phyloP scores from a whole-genome alignment of 2,888 invertebrate genomes.

The Brachypalpus laphriformis region DNA sequence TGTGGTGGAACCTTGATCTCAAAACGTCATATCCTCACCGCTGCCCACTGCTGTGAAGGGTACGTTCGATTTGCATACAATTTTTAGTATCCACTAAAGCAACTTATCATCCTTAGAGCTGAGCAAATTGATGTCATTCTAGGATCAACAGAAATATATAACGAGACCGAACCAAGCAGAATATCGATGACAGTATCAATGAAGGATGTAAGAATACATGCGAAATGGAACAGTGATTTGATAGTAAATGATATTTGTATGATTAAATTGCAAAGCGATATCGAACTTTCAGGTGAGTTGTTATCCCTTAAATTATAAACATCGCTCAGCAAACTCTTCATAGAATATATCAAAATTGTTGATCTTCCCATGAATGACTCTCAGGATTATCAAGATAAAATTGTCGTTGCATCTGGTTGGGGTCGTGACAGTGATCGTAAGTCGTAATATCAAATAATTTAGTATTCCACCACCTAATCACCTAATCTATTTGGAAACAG shows the following conservation, averaged over 20 bases:
- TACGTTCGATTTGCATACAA: slow-evolving; percentile 66
- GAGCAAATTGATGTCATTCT: neutral
- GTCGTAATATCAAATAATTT: neutral
- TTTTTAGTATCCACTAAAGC: neutral
- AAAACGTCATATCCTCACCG: slow-evolving; percentile 79
- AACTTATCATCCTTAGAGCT: slow-evolving; percentile 43
- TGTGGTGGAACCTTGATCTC: slow-evolving; percentile 81
- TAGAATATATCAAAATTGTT: slow-evolving; percentile 81
- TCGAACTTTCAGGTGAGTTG: slow-evolving; percentile 78
- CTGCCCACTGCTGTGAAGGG: slow-evolving; percentile 81
- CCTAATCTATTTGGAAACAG: neutral
- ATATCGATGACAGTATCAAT: slow-evolving; percentile 74
- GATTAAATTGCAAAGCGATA: slow-evolving; percentile 78
- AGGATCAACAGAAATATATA: slow-evolving; percentile 45
- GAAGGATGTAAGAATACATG: slow-evolving; percentile 78
- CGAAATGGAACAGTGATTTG: slow-evolving; percentile 79
- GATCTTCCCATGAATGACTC: slow-evolving; percentile 80
- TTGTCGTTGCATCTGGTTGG: slow-evolving; percentile 83
- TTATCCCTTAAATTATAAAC: neutral
- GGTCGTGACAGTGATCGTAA: slow-evolving; percentile 79
- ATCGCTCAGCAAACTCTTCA: neutral
- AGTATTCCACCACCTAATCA: no score
- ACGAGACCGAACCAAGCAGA: slow-evolving; percentile 77
- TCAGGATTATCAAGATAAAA: slow-evolving; percentile 79
- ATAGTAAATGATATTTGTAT: slow-evolving; percentile 81